These are phyloP conservation scores for Brachionus rotundiformis DNA, from an alignment of 1,140 invertebrate species.

Conservation along the genomic window DNA sequence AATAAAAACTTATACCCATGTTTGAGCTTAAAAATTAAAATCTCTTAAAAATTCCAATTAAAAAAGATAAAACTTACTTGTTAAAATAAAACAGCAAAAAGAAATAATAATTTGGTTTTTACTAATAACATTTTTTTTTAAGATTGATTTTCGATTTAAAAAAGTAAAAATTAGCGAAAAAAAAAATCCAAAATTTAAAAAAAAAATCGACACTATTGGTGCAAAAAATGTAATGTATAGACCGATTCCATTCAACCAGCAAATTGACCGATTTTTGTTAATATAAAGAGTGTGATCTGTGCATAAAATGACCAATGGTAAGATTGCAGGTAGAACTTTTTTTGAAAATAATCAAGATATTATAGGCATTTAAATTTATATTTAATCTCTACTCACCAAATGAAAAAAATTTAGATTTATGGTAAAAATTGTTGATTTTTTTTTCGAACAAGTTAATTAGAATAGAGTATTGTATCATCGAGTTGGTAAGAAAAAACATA, in stretches of 20 bases:
- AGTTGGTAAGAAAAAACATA: background rate
- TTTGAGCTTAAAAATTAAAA: slow-evolving; percentile 20
- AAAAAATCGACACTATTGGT: background rate
- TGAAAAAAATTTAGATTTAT: background rate
- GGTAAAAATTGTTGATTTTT: background rate
- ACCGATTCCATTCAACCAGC: slow-evolving; percentile 7
- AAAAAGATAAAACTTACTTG: background rate
- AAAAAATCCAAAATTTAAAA: slow-evolving; percentile 25
- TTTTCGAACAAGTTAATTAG: background rate
- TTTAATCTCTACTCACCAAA: background rate
- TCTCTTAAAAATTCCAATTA: background rate
- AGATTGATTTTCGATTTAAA: background rate
- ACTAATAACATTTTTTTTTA: background rate
- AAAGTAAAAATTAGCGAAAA: background rate
- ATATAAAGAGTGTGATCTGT: background rate
- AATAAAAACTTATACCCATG: slow-evolving; percentile 56
- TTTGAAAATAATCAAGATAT: no score
- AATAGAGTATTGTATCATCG: slow-evolving; percentile 1
- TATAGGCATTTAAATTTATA: no score
- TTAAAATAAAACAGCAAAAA: slow-evolving; percentile 9
- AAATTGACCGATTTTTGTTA: background rate
- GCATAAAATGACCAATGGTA: slow-evolving; percentile 28
- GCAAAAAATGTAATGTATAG: background rate
- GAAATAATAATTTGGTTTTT: background rate
- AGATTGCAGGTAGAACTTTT: background rate